Evolutionary conservation across 2,113 vertebrate species (phyloP), one percentile per base, ranked within the genome.

Genomic region (Ceratotherium simum): DNA sequence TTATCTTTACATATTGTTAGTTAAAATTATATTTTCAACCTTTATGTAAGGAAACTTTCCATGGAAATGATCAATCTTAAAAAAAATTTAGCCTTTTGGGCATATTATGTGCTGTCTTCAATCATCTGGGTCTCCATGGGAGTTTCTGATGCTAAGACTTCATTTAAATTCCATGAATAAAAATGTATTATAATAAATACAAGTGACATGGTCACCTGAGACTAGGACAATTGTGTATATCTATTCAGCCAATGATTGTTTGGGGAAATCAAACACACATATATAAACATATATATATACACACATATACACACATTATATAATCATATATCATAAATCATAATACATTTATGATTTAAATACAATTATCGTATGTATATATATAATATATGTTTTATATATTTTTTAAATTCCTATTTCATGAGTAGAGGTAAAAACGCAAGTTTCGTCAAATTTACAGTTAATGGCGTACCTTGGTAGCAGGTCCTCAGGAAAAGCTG

Each of bases 161-260:
- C 20, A 60, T 95, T 96, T 95, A 88, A 85, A 73, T 92, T 95
- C 65, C 91, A 39, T 95, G 18, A 98, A 70, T 75, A 94, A 92
- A 36, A 93, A 72, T 39, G 13, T n/a, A n/a, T 58, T 91, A 31
- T 70, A 73, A 93, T 82, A 65, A 87, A 64, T 80, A n/a, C 12
- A 95, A 67, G 27, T 92, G 64, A 73, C 75, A 81, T 27, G 75
- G 36, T 90, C 54, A 87, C 17, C 58, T 72, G 14, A 4, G 25
- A 60, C 7, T 14, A n/a, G 23, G 39, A 87, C 48, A 91, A 51
- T 13, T 64, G 0, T 39, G 23, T 73, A 14, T 70, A 14, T 70
- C 80, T 82, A 62, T 62, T 81, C 3, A 48, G 42, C 2, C 8
- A 12, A 69, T 27, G 51, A 70, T 21, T 70, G 6, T 33, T 70